A percentile compares a stretch with the other conserved stretches of the same genome.
phyloP scores from a whole-genome alignment of 2,888 invertebrate species.

The Ormyrus labotus region DNA sequence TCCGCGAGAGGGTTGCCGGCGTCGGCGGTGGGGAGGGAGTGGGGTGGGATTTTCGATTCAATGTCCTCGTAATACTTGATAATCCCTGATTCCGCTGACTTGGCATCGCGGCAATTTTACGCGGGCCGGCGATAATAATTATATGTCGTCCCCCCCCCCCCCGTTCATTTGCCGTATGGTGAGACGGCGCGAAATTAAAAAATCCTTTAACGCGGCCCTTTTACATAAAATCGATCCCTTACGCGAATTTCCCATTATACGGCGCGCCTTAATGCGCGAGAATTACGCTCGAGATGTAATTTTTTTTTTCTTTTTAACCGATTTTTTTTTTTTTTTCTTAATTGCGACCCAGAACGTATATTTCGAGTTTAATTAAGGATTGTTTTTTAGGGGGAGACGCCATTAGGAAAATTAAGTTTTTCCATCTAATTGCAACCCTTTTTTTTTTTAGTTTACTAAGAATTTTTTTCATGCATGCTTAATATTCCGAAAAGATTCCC shows the following conservation, averaged over 20 bases:
- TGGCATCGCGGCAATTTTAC: slow-evolving; percentile 53
- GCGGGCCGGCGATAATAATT: slow-evolving; percentile 51
- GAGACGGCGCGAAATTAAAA: slow-evolving; percentile 44
- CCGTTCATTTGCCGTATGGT: slow-evolving; percentile 4
- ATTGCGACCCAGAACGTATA: neutral
- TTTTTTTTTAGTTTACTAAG: too few species aligned
- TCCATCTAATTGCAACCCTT: neutral
- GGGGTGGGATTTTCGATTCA: slow-evolving; percentile 55
- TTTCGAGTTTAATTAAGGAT: neutral
- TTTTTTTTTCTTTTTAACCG: neutral
- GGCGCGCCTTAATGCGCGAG: slow-evolving; percentile 4
- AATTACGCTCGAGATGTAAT: neutral
- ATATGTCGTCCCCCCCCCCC: slow-evolving; percentile 46
- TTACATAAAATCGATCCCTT: slow-evolving; percentile 30
- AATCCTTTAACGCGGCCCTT: slow-evolving; percentile 37
- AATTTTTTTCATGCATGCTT: too few species aligned
- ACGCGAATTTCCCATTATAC: slow-evolving; percentile 16
- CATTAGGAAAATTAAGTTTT: slow-evolving; percentile 15
- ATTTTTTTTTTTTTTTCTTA: neutral
- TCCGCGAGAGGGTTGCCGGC: neutral
- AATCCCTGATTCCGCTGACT: slow-evolving; percentile 57
- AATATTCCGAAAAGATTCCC: too few species aligned
- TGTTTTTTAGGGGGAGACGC: neutral
- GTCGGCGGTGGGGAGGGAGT: too few species aligned
- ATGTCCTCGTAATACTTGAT: slow-evolving; percentile 54